Conservation (phyloP, 1,140 invertebrate species). For the Triops longicaudatus region DNA sequence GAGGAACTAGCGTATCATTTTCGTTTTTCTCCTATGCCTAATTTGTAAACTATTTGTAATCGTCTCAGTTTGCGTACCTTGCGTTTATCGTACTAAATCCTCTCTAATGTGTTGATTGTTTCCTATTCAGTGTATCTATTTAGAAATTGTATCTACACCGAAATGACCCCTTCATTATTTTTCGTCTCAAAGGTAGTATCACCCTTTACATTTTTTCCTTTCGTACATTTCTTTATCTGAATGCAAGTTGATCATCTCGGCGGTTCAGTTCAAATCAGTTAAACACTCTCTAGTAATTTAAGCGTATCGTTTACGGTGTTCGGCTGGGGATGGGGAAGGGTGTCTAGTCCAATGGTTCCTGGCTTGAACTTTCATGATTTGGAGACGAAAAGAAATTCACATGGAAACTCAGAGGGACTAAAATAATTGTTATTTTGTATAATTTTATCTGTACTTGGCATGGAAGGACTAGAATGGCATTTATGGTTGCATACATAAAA, state of each 20-base stretch:
- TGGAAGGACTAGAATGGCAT: neutral
- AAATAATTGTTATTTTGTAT: neutral
- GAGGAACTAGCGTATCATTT: neutral
- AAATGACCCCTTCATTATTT: neutral
- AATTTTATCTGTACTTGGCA: neutral
- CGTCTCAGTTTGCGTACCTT: neutral
- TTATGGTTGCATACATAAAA: constrained; percentile 1
- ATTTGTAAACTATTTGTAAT: neutral
- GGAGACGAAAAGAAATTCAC: neutral
- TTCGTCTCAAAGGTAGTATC: neutral
- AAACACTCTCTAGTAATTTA: neutral
- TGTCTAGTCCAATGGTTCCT: constrained; percentile 4
- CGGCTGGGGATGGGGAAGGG: neutral
- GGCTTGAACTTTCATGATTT: neutral
- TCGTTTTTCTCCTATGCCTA: neutral
- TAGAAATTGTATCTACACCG: neutral
- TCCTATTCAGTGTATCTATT: neutral
- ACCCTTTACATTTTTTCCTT: neutral
- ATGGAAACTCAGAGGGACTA: neutral
- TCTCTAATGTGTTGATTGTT: neutral
- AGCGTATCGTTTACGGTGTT: neutral
- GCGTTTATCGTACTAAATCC: neutral
- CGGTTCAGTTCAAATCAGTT: neutral
- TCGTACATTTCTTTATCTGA: neutral
- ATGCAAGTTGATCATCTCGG: neutral